Base-by-base conservation (phyloP, 2,888 invertebrate genomes). In the Euzophera pinguis region DNA sequence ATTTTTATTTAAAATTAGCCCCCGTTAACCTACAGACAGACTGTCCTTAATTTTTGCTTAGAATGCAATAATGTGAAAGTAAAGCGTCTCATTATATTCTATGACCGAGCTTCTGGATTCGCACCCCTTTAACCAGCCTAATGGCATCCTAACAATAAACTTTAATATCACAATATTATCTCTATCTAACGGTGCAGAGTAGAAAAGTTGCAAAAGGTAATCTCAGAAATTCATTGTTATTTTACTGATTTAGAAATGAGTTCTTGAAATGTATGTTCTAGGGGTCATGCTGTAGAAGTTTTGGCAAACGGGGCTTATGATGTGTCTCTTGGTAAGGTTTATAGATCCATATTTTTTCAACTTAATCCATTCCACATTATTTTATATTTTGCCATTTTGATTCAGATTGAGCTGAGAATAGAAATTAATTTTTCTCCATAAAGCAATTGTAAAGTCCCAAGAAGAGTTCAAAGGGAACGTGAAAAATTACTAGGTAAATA, bases 21-120 rank as follows among this genome's bases (percentile, higher is more conserved):
- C n/a, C n/a, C n/a, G n/a, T n/a, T n/a, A n/a, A n/a, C n/a, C n/a
- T n/a, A n/a, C 14, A 38, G 1, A 5, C 37, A 3, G 3, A 3
- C 3, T 22, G 22, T 22, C 5, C 22, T 22, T 22, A 32, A 32
- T 4, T 7, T 10, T 9, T 61, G 64, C 53, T 67, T 61, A 47
- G 56, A 60, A 63, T 56, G 60, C 62, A 66, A 63, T 73, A 70
- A 71, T 53, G 53, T 38, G 58, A 64, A 66, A 71, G 73, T 72
- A 62, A 65, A 63, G 57, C 55, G 54, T 62, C 67, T 69, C 76
- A 69, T 83, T 77, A 78, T 79, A 78, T 80, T 81, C 81, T 76
- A 83, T 71, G 71, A 67, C 67, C 67, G 67, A 62, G 65, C 66
- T 39, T 64, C 53, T 53, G 61, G 58, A 59, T 59, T 65, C 63